Conservation (phyloP, 2,888 invertebrate genomes). For the Drosophila pseudotalamancana region DNA sequence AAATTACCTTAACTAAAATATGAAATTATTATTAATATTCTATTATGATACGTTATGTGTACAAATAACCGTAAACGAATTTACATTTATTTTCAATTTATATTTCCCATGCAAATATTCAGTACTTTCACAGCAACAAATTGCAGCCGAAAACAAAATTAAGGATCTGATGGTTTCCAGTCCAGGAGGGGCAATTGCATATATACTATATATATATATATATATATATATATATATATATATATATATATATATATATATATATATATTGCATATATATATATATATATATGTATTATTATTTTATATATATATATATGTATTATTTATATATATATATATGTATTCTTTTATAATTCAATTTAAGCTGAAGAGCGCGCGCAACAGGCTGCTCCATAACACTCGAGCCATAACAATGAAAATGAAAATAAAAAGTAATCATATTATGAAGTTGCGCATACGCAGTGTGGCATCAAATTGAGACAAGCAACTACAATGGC, state of each 20-base stretch:
- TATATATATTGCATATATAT: too few relatives aligned
- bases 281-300: slow-evolving; percentile 22
- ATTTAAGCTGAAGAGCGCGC: slow-evolving; percentile 44
- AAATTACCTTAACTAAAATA: too few relatives aligned
- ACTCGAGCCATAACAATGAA: slow-evolving; percentile 67
- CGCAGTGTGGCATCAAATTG: slow-evolving; percentile 64
- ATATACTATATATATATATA: slow-evolving; percentile 11
- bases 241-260: slow-evolving; percentile 34
- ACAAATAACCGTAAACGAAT: background rate
- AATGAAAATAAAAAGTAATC: slow-evolving; percentile 72
- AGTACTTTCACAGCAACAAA: background rate
- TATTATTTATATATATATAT: slow-evolving; percentile 16
- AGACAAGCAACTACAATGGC: slow-evolving; percentile 39
- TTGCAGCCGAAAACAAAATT: slow-evolving; percentile 4
- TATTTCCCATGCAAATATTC: background rate
- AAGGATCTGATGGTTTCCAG: slow-evolving; percentile 12
- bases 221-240: slow-evolving; percentile 46
- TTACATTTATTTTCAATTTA: background rate
- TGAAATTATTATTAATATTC: too few relatives aligned
- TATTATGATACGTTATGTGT: background rate
- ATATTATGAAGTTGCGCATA: slow-evolving; percentile 69
- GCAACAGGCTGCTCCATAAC: slow-evolving; percentile 68
- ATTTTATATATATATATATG: slow-evolving; percentile 45
- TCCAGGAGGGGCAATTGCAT: slow-evolving; percentile 34
- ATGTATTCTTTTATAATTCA: slow-evolving; percentile 60